Conservation (phyloP, 1,140 invertebrate species). For the Diuraphis noxia region DNA sequence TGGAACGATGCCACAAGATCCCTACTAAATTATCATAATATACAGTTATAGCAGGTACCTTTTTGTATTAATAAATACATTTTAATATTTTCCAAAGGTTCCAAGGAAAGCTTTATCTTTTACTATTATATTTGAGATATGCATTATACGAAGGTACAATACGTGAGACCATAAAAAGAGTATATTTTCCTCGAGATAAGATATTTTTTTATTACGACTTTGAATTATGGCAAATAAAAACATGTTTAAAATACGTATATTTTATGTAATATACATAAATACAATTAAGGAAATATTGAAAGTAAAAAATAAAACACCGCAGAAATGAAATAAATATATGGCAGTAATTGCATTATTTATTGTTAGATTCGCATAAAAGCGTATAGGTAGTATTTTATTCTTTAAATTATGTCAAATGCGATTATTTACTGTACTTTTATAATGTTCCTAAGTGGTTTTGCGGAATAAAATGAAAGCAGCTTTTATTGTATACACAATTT, state of each 20-base stretch:
- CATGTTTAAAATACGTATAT: neutral
- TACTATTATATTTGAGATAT: slow-evolving; percentile 16
- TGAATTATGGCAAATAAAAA: slow-evolving; percentile 4
- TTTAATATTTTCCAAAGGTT: slow-evolving; percentile 8
- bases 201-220: slow-evolving; percentile 11
- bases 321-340: neutral
- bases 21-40: neutral
- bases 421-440: slow-evolving; percentile 31
- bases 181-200: slow-evolving; percentile 3
- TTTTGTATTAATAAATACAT: neutral
- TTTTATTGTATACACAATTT: slow-evolving; percentile 37
- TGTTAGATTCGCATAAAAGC: neutral
- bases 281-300: slow-evolving; percentile 29
- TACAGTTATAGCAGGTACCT: neutral
- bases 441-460: slow-evolving; percentile 33
- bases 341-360: slow-evolving; percentile 28
- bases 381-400: slow-evolving; percentile 17
- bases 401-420: slow-evolving; percentile 19
- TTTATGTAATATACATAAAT: neutral
- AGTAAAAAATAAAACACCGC: slow-evolving; percentile 19
- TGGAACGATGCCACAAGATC: neutral
- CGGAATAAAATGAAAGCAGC: slow-evolving; percentile 1
- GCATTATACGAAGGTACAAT: neutral
- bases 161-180: neutral
- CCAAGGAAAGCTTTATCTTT: slow-evolving; percentile 10